Base-by-base conservation (phyloP, 2,888 invertebrate genomes). In the Aspidiotus destructor region DNA sequence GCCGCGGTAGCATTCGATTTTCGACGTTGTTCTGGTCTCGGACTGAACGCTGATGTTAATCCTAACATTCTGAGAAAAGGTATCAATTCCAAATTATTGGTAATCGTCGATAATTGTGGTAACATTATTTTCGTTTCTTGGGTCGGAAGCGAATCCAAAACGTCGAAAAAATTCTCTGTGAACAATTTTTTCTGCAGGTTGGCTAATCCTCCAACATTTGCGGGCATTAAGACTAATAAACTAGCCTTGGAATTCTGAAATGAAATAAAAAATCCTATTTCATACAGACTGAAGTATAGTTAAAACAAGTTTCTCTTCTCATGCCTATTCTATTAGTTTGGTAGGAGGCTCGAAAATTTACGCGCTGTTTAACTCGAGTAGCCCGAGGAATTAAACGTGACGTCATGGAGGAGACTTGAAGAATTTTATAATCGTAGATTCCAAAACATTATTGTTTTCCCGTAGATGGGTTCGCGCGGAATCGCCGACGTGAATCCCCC, bases 101-200 rank as follows among this genome's bases (percentile, higher is more conserved):
- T 74, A 54, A 75, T 72, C 28, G 74, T 72, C 15, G 75, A 74
- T 62, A 76, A 60, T 71, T 76, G 76, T 11, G 76, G 76, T 28
- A 76, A 70, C 11, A 75, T 70, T n/a, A 76, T 73, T 62, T 75
- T 74, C 5, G 72, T 71, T 71, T 76, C 75, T 16, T 72, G 71
- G 17, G 72, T 60, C 0, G 72, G 71, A 61, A 76, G 70, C 28
- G 72, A 72, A 42, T 72, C 71, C 48, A 75, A 67, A 8, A 73
- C 70, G 17, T 72, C 71, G 15, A 74, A 68, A 17, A 73, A 74
- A 42, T 72, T 73, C 9, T 73, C 69, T 52, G 64, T 69, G 57
- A 70, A 69, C 17, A 72, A 52, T 11, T 65, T 64, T 9, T 57
- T 64, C 15, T 70, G 68, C 53, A 70, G 52, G 6, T 52, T 9